Base-by-base conservation (phyloP, 2,113 vertebrate species). In the Fukomys damarensis region DNA sequence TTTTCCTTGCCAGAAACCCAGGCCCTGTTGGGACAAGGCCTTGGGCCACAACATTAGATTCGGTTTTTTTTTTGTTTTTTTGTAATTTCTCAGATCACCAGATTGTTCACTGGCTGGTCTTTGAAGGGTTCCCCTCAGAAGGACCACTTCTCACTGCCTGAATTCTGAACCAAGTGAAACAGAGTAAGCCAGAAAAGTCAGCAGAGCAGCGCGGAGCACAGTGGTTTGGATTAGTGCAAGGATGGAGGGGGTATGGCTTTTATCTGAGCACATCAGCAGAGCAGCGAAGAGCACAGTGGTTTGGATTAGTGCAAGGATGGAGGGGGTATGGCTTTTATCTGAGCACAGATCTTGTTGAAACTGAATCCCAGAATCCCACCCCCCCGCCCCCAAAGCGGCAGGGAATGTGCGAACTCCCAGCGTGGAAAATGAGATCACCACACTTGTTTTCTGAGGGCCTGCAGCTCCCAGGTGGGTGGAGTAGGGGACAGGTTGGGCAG, bases 401-500 rank as follows among this genome's bases (percentile, higher is more conserved):
- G 49, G 86, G 68, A 24, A 88, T 38, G 66, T 54, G 17, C 0
- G 5, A 70, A 52, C 46, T 95, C 89, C 88, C 91, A 91, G 68
- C 93, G 20, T 95, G 92, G 92, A 97, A 93, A 87, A 92, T 93
- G 95, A 97, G 90, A 89, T 96, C 83, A 83, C 14, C 95, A 46
- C 19, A 20, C 89, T 96, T 92, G 66, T 91, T 95, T 94, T 79
- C 80, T 83, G 49, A 54, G 79, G 85, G 61, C 83, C 30, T 28
- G 79, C 6, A 63, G 84, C 82, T 97, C 91, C 94, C 86, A 86
- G 38, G 76, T 61, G 35, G 85, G 89, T 86, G 79, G 79, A 54
- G 4, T 11, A 38, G 54, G 30, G 61, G 89, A 56, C 77, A 24
- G 82, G 86, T 66, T 52, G 86, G 89, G 65, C n/a, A 93, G 86